Evolutionary conservation across 2,888 invertebrate genomes (phyloP).

Genomic region (Stramonita haemastoma): DNA sequence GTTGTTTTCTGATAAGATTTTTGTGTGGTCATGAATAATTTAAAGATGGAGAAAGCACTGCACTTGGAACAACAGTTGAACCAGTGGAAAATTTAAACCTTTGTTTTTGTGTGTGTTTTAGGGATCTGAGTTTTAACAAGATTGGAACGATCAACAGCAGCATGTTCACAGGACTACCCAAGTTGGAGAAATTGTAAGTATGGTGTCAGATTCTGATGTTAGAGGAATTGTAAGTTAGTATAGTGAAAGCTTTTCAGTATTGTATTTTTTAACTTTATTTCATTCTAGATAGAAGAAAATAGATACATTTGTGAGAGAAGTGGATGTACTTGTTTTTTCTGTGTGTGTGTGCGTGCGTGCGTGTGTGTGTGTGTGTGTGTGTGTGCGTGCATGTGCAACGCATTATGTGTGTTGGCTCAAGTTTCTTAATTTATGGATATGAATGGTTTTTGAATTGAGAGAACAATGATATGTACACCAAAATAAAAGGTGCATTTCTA

Average conservation of each 20-base stretch:
- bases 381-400: neutral
- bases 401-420: too few relatives aligned
- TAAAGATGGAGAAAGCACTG: neutral
- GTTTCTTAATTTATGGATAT: too few relatives aligned
- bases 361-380: neutral
- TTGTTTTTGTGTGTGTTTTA: constrained; percentile 77
- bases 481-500: too few relatives aligned
- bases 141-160: constrained; percentile 84
- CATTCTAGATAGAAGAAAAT: too few relatives aligned
- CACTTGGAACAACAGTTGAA: neutral
- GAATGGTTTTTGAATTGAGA: too few relatives aligned
- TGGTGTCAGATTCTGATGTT: neutral
- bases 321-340: neutral
- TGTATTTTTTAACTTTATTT: too few relatives aligned
- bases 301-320: too few relatives aligned
- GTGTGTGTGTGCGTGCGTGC: neutral
- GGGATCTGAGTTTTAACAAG: constrained; percentile 87
- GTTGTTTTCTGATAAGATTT: neutral
- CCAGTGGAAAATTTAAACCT: too few relatives aligned
- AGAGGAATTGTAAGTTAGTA: too few relatives aligned
- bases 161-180: constrained; percentile 82
- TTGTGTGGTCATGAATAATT: neutral
- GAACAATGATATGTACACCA: too few relatives aligned
- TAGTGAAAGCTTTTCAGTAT: too few relatives aligned
- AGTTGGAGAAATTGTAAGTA: constrained; percentile 83